A percentile compares a stretch with the other conserved stretches of the same genome.
Evolutionary conservation across 2,888 invertebrate species (phyloP).

Genomic region (Beris morrisii): DNA sequence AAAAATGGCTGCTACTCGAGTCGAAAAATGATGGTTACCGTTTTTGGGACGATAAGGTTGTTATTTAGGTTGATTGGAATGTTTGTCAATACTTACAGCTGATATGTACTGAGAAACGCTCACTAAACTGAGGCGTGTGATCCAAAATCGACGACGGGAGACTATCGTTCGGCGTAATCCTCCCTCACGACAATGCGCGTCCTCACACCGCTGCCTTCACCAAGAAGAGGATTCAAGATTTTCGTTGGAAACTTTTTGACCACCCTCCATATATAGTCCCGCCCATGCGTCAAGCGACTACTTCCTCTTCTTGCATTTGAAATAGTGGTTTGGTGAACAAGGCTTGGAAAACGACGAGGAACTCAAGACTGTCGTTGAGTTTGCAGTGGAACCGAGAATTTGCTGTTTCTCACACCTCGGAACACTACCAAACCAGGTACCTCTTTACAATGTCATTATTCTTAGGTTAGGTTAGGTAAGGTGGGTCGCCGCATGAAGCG

Average conservation of each 20-base stretch:
- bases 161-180: no score
- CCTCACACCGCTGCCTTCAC: neutral
- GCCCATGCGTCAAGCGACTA: neutral
- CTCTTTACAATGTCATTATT: no score
- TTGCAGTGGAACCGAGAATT: no score
- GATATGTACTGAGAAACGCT: neutral
- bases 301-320: constrained; percentile 1
- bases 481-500: no score
- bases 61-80: no score
- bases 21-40: no score
- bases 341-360: neutral
- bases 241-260: neutral
- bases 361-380: no score
- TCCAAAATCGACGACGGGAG: neutral
- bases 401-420: no score
- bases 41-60: no score
- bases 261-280: neutral
- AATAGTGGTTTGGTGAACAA: neutral
- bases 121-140: neutral
- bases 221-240: neutral
- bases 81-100: neutral
- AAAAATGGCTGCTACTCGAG: constrained; percentile 14
- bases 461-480: no score
- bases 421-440: no score
- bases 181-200: no score